Evolutionary conservation across 2,797 vertebrate species (phyloP), one percentile per base, ranked within the genome.

Genomic region (Pantherophis vulpinus): DNA sequence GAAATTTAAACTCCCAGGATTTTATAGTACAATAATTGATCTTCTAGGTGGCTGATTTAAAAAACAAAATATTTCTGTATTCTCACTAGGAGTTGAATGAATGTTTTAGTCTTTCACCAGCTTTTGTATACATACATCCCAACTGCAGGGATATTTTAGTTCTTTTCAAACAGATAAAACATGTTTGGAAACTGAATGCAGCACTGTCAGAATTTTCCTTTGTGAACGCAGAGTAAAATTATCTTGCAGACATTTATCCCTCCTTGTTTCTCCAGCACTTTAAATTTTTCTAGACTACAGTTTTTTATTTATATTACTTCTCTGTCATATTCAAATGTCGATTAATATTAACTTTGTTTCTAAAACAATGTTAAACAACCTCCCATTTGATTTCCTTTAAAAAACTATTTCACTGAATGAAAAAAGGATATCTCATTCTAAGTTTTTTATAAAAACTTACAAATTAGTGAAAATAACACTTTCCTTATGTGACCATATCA

Each of bases 351-450:
- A 61, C 54, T 74, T 79, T n/a, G 70, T 3, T n/a, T 66, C 61
- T n/a, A 47, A 56, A 91, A 91, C 90, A 63, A 91, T 66, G 90
- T 86, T 93, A 91, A 93, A 91, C 93, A 91, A 89, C 29, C 58
- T 91, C 70, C 58, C 88, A 89, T 93, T 86, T 91, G 87, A 89
- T 86, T 91, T 83, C 47, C 47, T 63, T 66, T 86, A 56, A n/a
- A 56, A 88, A 93, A 56, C 20, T 54, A 58, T 63, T 63, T 91
- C 79, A 93, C 83, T 91, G 87, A 66, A 93, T 60, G 66, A 86
- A 87, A 89, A 89, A 93, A 59, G 25, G 89, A 93, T 91, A 86
- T 93, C 42, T 79, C 47, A 51, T 86, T 89, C 70, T 86, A 61
- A 51, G n/a, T 70, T 54, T 54, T 54, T 54, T 56, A 42, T 23